Base-by-base conservation (phyloP, 2,888 invertebrate genomes). In the Platycnemis pennipes region DNA sequence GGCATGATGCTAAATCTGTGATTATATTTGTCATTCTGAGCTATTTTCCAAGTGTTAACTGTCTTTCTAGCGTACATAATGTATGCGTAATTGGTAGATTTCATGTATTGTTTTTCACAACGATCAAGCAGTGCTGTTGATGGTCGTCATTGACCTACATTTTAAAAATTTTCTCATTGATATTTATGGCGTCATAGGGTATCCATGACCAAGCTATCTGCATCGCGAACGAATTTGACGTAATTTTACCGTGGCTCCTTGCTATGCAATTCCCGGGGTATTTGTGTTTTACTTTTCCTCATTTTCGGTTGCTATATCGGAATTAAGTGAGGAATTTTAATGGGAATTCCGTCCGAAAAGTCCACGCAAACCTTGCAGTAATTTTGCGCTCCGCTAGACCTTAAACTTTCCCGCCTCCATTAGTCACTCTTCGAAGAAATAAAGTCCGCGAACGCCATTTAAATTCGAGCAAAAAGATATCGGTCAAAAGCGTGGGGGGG, bases 351-450 rank as follows among this genome's bases (percentile, higher is more conserved):
- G 77, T 77, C n/a, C 26, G 77, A 77, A 77, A 37, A 77, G 31
- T 37, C 77, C 16, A 37, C 77, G 31, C 77, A 37, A 37, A 77
- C 77, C 31, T 37, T 37, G 37, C 37, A 77, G 77, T 77, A 77
- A 77, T 77, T 77, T 77, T 77, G 77, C 77, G 77, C 77, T 77
- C 77, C 77, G 77, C 31, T 77, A 77, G 77, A 77, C 77, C 77
- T 77, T 77, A 77, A 77, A 77, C 77, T 31, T 26, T 63, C n/a
- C 26, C 77, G 11, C 77, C 37, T 1, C 37, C 31, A 77, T 77
- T 77, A 77, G 77, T 77, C 77, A 77, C 77, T 77, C 26, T 31
- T 63, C 37, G 13, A 11, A 37, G 26, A 77, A 31, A 3, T 37
- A n/a, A 37, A 13, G 77, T 37, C 16, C 37, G 31, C 31, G 77